A percentile compares a stretch with the other conserved stretches of the same genome.
Evolutionary conservation across 2,113 vertebrate genomes (phyloP).

Genomic region (Sus scrofa): T2T-Sscrofa CM000820.6:68721501-68722000

Average conservation of each 20-base stretch:
- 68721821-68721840: not conserved
- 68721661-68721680: constrained; percentile 91
- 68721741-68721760: not conserved
- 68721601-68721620: constrained; percentile 99
- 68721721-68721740: not conserved
- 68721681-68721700: constrained; percentile 92
- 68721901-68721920: no score
- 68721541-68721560: not conserved
- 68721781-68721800: not conserved
- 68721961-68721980: no score
- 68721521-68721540: not conserved
- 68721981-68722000: no score
- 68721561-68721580: accelerated
- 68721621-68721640: constrained; percentile 97
- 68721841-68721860: not conserved
- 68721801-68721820: not conserved
- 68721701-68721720: constrained; percentile 23
- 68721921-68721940: no score
- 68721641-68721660: constrained; percentile 97
- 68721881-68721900: not conserved
- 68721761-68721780: not conserved
- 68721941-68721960: no score
- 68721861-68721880: not conserved
- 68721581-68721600: constrained; percentile 94
- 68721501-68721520: not conserved